A percentile compares a stretch with the other conserved stretches of the same genome.
These are phyloP conservation scores for Tenualosa thibaudeaui DNA, from an alignment of 2,797 vertebrate genomes.

Conservation along the genomic window DNA sequence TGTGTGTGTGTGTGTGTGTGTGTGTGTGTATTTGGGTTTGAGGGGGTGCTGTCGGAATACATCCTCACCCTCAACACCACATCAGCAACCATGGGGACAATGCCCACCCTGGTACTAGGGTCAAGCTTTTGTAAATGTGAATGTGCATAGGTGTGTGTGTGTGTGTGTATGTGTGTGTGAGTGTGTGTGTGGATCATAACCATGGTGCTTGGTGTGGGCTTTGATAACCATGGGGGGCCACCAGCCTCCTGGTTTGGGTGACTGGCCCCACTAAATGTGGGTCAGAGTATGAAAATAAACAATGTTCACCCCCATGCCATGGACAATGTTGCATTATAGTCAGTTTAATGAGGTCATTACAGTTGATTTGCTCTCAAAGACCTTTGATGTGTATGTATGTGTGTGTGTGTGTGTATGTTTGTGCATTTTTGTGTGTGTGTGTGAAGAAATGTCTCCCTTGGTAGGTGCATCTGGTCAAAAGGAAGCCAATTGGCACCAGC, in stretches of 20 bases:
- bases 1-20: slow-evolving; percentile 9
- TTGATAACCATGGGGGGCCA: not conserved
- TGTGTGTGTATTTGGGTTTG: slow-evolving; percentile 6
- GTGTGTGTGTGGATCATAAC: not conserved
- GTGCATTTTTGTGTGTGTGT: not conserved
- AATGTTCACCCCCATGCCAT: slow-evolving; percentile 29
- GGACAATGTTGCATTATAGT: slow-evolving; percentile 27
- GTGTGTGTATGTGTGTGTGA: not conserved
- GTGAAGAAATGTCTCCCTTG: not conserved
- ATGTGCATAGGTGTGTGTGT: not conserved
- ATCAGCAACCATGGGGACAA: not conserved
- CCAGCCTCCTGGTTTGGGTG: not conserved
- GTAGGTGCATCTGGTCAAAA: not conserved
- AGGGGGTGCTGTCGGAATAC: not conserved
- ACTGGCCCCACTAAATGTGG: slow-evolving; percentile 14
- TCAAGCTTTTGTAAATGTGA: no score
- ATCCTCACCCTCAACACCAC: not conserved
- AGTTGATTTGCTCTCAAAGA: slow-evolving; percentile 28
- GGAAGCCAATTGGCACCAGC: not conserved
- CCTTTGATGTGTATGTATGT: slow-evolving; percentile 17
- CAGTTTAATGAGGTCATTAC: slow-evolving; percentile 29
- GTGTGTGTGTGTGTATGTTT: not conserved
- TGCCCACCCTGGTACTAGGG: not conserved
- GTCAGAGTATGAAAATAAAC: slow-evolving; percentile 35
- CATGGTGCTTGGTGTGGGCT: not conserved